Base-by-base conservation (phyloP, 2,113 vertebrate species). In the Leptobrachium leishanense region DNA sequence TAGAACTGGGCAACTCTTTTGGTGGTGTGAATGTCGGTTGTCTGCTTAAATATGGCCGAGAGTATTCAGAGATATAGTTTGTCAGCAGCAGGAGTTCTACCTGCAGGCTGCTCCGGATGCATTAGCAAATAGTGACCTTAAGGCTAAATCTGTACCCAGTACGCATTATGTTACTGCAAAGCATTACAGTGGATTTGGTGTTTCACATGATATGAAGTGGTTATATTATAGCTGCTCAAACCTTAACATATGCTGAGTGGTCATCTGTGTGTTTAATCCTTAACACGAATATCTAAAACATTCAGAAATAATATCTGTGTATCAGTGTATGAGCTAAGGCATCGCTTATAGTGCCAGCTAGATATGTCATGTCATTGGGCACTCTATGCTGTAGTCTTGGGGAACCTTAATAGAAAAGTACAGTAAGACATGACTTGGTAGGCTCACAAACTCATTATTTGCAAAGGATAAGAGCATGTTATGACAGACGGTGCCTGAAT, bases 401-500 rank as follows among this genome's bases (percentile, higher is more conserved):
- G 78, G 74, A 70, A 73, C 70, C 77, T 79, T 73, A 74, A 46
- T 20, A 65, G 44, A 62, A 64, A 72, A 79, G 77, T 67, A 79
- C 62, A 80, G 71, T 62, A 74, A 44, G 46, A 41, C 46, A 66
- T 39, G 54, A 68, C 68, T 74, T 44, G 72, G 71, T 68, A 20
- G 46, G 70, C 67, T 81, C 39, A 62, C 64, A 74, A 39, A 40
- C 43, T 20, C 39, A 59, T 59, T 72, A 39, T 74, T 44, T 31
- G 44, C 65, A 50, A 63, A 79, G 81, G 68, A 74, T 44, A 70
- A 76, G 73, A 82, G 57, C 55, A 74, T 1, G 6, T 39, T 74
- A 68, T 43, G 69, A 83, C 82, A 84, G 76, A 79, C 82, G 89
- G 84, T 80, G 81, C 84, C 1, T 0, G 67, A 64, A 78, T 15